Percentiles rank a stretch among this genome's conserved stretches.
Conservation (phyloP, 2,888 invertebrate genomes). For the Cryptocheilus praepositus region DNA sequence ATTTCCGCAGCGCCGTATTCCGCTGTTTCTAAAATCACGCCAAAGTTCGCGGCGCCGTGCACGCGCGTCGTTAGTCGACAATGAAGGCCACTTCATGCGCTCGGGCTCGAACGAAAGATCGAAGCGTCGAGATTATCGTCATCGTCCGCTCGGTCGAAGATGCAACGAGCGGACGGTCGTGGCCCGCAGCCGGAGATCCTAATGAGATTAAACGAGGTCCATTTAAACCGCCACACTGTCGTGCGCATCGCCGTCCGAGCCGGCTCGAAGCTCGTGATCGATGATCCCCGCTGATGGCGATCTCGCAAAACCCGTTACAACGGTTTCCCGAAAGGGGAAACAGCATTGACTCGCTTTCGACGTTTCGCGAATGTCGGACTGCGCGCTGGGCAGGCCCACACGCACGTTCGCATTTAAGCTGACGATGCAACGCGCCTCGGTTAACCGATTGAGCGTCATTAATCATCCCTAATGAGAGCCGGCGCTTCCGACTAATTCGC, state of each 20-base stretch:
- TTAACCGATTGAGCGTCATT: conserved; percentile 22
- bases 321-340: conserved; percentile 24
- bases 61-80: too few relatives aligned
- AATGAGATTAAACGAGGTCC: conserved; percentile 23
- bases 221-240: background rate
- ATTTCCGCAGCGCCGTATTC: too few relatives aligned
- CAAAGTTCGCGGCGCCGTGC: too few relatives aligned
- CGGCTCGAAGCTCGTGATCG: conserved; percentile 13
- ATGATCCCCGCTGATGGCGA: conserved; percentile 4
- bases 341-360: background rate
- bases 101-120: too few relatives aligned
- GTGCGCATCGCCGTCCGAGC: conserved; percentile 2
- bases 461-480: conserved; percentile 25
- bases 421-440: conserved; percentile 15
- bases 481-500: conserved; percentile 4
- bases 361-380: too few relatives aligned
- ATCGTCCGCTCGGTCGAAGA: too few relatives aligned
- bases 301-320: background rate
- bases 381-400: background rate
- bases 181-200: background rate
- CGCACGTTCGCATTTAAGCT: conserved; percentile 19
- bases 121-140: too few relatives aligned
- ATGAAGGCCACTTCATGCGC: too few relatives aligned
- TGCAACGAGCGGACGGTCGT: too few relatives aligned
- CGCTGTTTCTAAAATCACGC: too few relatives aligned